Conservation (phyloP, 2,113 vertebrate species). For the Catagonus wagneri region DNA sequence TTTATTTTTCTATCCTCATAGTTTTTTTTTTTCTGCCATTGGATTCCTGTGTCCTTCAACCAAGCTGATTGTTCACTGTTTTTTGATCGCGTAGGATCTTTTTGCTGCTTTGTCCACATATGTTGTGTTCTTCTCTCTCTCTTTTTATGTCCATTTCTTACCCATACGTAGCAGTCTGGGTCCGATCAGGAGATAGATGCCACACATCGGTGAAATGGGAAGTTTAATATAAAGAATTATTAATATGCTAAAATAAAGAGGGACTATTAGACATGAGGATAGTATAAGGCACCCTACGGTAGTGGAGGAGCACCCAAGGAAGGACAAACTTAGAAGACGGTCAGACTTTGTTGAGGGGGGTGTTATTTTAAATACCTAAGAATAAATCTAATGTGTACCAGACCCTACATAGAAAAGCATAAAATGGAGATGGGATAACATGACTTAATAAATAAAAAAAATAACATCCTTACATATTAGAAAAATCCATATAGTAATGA, state of each 20-base stretch:
- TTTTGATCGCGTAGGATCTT: neutral
- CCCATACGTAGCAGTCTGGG: neutral
- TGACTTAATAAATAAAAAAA: neutral
- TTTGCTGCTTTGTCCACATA: neutral
- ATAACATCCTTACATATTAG: neutral
- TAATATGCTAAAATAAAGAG: neutral
- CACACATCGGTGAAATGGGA: neutral
- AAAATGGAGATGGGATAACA: neutral
- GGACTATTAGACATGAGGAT: neutral
- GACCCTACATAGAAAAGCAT: neutral
- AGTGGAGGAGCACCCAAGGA: neutral
- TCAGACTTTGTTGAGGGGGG: neutral
- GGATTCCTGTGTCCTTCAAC: neutral
- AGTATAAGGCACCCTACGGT: neutral
- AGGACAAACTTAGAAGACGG: neutral
- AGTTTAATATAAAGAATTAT: neutral
- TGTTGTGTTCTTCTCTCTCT: neutral
- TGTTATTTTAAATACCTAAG: neutral
- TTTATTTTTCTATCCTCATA: slow-evolving; percentile 9
- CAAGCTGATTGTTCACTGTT: neutral
- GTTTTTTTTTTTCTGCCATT: neutral
- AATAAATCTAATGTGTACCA: neutral
- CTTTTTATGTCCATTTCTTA: neutral
- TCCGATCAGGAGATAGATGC: neutral
- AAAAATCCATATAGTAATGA: neutral